These are phyloP conservation scores for Dromiciops gliroides DNA, from an alignment of 2,113 vertebrate genomes.

Conservation along the genomic window DNA sequence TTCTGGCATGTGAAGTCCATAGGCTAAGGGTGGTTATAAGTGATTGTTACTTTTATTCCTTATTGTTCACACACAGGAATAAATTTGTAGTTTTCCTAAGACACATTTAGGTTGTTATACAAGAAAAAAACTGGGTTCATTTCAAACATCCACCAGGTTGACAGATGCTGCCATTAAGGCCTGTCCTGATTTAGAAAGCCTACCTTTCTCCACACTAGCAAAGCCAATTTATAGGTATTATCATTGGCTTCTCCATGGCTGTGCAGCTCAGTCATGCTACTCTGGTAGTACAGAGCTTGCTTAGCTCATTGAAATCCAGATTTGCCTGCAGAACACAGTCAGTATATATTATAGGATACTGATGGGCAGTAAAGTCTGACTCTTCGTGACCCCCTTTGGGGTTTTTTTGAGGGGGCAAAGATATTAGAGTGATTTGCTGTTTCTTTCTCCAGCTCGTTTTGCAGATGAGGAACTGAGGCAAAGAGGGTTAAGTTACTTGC, in stretches of 20 bases:
- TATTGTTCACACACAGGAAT: not conserved
- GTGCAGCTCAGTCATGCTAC: not conserved
- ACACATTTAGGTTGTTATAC: accelerated
- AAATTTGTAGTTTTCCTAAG: not conserved
- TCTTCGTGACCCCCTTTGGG: too few relatives aligned
- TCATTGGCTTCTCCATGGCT: not conserved
- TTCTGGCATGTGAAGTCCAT: not conserved
- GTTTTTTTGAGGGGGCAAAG: too few relatives aligned
- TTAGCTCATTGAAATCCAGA: not conserved
- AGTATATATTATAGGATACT: not conserved
- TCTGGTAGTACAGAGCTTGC: not conserved
- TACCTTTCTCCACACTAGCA: accelerated
- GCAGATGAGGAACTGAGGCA: too few relatives aligned
- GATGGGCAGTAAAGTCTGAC: not conserved
- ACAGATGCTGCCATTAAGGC: not conserved
- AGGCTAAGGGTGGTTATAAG: not conserved
- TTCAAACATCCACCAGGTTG: accelerated
- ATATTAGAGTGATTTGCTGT: too few relatives aligned
- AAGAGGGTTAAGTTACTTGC: too few relatives aligned
- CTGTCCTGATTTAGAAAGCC: accelerated
- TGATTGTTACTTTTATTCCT: not conserved
- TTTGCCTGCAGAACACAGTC: not conserved
- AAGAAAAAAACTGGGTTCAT: not conserved
- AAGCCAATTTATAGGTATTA: accelerated
- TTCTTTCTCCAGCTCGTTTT: too few relatives aligned